Conservation (phyloP, 1,140 invertebrate species). For the Copidosoma floridanum region DNA sequence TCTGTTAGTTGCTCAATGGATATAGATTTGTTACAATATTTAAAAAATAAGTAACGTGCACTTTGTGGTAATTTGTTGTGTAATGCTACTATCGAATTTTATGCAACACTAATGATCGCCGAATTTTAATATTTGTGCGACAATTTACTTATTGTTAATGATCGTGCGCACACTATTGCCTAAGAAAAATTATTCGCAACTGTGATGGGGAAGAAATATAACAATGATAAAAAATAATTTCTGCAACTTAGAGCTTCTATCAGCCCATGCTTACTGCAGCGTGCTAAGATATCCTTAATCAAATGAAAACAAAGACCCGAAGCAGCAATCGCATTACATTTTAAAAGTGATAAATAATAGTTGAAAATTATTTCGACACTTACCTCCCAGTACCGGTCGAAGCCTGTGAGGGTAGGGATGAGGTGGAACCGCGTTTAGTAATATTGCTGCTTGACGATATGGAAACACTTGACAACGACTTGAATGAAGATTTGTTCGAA, state of each 20-base stretch:
- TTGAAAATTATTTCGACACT: constrained; percentile 28
- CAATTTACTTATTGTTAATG: no score
- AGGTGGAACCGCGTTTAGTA: constrained; percentile 48
- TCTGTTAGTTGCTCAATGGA: no score
- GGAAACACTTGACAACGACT: constrained; percentile 49
- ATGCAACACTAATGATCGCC: no score
- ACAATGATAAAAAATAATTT: no score
- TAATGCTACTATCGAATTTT: no score
- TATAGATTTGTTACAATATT: no score
- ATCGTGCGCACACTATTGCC: no score
- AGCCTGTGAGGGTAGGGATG: constrained; percentile 45
- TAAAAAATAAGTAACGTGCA: no score
- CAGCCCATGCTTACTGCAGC: constrained; percentile 42
- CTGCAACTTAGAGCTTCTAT: constrained; percentile 35
- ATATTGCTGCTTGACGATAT: constrained; percentile 41
- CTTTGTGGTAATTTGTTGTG: no score
- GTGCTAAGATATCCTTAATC: constrained; percentile 46
- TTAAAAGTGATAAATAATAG: constrained; percentile 9
- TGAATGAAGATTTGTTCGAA: constrained; percentile 45
- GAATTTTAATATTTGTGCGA: no score
- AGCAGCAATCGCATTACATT: constrained; percentile 30
- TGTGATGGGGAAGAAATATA: no score
- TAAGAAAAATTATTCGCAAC: no score
- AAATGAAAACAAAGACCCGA: constrained; percentile 43
- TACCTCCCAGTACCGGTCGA: constrained; percentile 50